Conservation (phyloP, 2,888 invertebrate species). For the Conistra vaccinii region DNA sequence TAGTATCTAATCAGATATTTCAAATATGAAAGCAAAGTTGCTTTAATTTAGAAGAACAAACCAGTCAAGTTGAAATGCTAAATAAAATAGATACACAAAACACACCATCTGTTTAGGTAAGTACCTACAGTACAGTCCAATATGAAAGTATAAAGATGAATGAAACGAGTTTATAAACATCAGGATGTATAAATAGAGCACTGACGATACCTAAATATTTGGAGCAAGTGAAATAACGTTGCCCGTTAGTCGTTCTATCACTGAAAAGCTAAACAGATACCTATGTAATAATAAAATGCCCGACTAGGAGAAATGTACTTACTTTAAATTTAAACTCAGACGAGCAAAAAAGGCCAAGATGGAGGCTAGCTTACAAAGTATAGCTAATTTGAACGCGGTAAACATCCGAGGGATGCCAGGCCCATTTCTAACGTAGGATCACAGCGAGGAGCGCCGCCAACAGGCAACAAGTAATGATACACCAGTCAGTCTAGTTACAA, state of each 20-base stretch:
- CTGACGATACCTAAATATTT: conserved; percentile 57
- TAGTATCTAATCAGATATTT: conserved; percentile 4
- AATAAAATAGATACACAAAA: conserved; percentile 21
- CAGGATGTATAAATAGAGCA: conserved; percentile 59
- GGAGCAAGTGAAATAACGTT: conserved; percentile 47
- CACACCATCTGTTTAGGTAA: conserved; percentile 22
- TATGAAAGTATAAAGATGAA: conserved; percentile 57
- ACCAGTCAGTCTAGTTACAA: conserved; percentile 68
- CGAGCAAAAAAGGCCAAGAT: conserved; percentile 29
- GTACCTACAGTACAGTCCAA: conserved; percentile 37
- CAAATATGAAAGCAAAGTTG: conserved; percentile 5
- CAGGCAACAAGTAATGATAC: conserved; percentile 81
- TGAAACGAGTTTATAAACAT: conserved; percentile 65
- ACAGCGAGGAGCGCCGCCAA: conserved; percentile 59
- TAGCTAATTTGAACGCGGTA: conserved; percentile 32
- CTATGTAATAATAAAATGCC: conserved; percentile 17
- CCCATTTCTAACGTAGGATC: conserved; percentile 35
- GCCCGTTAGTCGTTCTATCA: conserved; percentile 27
- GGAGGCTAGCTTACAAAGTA: conserved; percentile 29
- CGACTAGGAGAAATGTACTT: conserved; percentile 20
- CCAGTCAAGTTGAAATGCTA: conserved; percentile 18
- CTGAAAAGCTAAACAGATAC: conserved; percentile 34
- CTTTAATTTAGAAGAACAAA: background rate
- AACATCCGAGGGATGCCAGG: conserved; percentile 35
- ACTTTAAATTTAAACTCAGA: conserved; percentile 20